Base-by-base conservation (phyloP, 2,113 vertebrate genomes). In the Cricetomys ansorgei region DNA sequence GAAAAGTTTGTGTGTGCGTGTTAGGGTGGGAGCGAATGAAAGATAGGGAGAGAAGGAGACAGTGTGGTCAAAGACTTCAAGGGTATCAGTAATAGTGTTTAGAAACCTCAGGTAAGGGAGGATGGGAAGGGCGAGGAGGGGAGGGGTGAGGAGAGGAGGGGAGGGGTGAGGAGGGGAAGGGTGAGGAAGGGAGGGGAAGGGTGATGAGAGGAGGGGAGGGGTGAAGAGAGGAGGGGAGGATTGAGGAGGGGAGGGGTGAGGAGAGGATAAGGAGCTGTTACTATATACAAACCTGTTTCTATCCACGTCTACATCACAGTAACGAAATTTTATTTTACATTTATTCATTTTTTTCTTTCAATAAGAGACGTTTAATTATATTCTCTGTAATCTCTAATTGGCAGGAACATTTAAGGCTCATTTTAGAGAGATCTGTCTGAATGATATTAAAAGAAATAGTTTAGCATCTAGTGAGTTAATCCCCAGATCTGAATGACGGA, bases 311-410 rank as follows among this genome's bases (percentile, higher is more conserved):
- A 50, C 27, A 62, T 77, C 62, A 77, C 48, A 27, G 21, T 37
- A 83, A 95, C 72, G 31, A 21, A 27, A 84, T 50, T 87, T 91
- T 93, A 77, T 83, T 92, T 92, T 84, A 93, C 55, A 94, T 45
- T 25, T 90, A 69, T 92, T 92, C 27, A 31, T 62, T 48, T 91
- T 69, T 59, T 95, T 93, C 43, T 95, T 95, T 69, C 55, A 70
- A 55, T 94, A 95, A 86, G 75, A 89, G 81, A 94, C 53, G n/a
- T 89, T 92, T 93, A 85, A 89, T 91, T 92, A 85, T 90, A 92
- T 87, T 92, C 89, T 45, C 37, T 64, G 0, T 92, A 79, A 76
- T 80, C n/a, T 94, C 21, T 70, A 87, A 81, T 75, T 95, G 91
- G 57, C 43, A 94, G 70, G 50, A 70, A 76, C 43, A 79, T 80